Base-by-base conservation (phyloP, 2,888 invertebrate species). In the Abscondita cerata region DNA sequence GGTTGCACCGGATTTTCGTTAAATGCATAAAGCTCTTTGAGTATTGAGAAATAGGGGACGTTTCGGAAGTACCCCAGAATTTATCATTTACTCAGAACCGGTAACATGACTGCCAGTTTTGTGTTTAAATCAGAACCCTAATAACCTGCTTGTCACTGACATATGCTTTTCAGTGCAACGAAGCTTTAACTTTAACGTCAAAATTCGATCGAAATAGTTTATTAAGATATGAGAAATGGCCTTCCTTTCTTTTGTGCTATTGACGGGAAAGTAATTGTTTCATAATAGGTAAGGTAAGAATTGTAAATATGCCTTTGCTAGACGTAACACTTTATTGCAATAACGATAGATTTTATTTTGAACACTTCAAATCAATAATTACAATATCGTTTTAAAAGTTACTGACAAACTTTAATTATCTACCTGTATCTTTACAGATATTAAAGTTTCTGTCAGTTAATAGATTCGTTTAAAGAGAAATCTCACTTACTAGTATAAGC, bases 121-220 rank as follows among this genome's bases (percentile, higher is more conserved):
- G 69, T 68, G 74, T 69, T 75, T 76, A 76, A 76, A 76, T 76
- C 75, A 76, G 73, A 72, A 67, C 72, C 67, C 73, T 73, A 76
- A 76, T 76, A 76, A 75, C 74, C 73, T 62, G 72, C 73, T 75
- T 76, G 76, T 76, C 76, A 76, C 68, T 64, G 68, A 72, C 76
- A 76, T 68, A 70, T 75, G 75, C 71, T 69, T 63, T 66, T 64
- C 63, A 66, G 71, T 69, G 71, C 69, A 69, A 70, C 69, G 67
- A 68, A 53, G 69, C 70, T 70, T 66, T 63, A 70, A 69, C 68
- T 68, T 70, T 67, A 70, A 70, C 69, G 70, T 71, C 70, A 70
- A 68, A 69, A 67, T 64, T 59, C 64, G 57, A 64, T 57, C 59
- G 59, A 62, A 63, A 63, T 62, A 67, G 63, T 59, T 55, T 63